A percentile compares a stretch with the other conserved stretches of the same genome.
Conservation (phyloP, 53 echinoderm and acorn worm genomes). For the Mesocentrotus franciscanus region DNA sequence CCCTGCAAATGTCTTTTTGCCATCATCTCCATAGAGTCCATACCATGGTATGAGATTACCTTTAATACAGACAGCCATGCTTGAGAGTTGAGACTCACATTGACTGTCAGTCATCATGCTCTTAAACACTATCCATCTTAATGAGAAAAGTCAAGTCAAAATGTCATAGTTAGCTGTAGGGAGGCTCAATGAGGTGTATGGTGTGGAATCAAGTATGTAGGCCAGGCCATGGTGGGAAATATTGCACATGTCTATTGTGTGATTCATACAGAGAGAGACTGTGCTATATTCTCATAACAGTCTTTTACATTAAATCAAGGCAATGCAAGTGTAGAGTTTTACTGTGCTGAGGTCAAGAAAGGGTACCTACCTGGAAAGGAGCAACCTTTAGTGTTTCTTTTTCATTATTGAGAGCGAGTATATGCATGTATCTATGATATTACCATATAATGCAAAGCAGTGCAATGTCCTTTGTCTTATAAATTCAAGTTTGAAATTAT, state of each 20-base stretch:
- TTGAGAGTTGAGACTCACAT: neutral
- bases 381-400: neutral
- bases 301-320: neutral
- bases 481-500: no score
- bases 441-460: no score
- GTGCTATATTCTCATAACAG: neutral
- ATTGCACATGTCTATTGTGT: constrained; percentile 24
- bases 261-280: neutral
- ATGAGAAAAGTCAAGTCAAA: constrained; percentile 55
- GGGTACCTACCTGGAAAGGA: neutral
- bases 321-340: neutral
- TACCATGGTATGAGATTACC: neutral
- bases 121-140: constrained; percentile 36
- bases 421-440: neutral
- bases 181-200: neutral
- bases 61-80: neutral
- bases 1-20: neutral
- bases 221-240: constrained; percentile 7
- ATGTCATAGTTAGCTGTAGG: constrained; percentile 27
- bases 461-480: no score
- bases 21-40: neutral
- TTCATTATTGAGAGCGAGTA: neutral
- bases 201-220: neutral
- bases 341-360: neutral
- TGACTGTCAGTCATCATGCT: constrained; percentile 31